Base-by-base conservation (phyloP, 2,113 vertebrate genomes). In the Orcinus orca region DNA sequence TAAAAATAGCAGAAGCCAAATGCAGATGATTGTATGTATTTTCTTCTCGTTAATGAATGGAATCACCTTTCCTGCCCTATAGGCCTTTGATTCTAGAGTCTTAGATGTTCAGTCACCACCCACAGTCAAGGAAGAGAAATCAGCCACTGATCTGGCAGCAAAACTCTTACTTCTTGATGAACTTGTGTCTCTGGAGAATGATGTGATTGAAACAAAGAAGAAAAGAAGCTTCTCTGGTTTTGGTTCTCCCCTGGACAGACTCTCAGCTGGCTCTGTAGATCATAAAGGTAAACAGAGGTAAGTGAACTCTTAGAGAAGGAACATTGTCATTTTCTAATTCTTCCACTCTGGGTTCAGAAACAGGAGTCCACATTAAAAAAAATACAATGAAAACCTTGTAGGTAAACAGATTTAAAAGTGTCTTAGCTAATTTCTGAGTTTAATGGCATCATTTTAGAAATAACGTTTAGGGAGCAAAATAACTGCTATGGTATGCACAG, bases 141-240 rank as follows among this genome's bases (percentile, higher is more conserved):
- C 98, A 8, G 96, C 98, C 74, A 96, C 97, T 20, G 98, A 96
- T 50, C 93, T 99, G 33, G 97, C 96, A 21, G 94, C 97, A 12
- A 99, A 99, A 90, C 97, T 99, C 14, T 90, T 99, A 50, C 98
- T 98, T 90, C 96, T 99, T 11, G 98, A 99, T 90, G 98, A 99
- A 44, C 96, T 99, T 93, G 98, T 98, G 38, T 98, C 98, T 95
- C 95, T 99, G 97, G 99, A 99, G 96, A 99, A 99, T 0, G 99
- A 99, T 0, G 99, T 99, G 92, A 99, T 98, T 0, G 99, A 99
- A 98, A 99, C 99, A 17, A 99, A 99, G 98, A 99, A 98, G 97
- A 99, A 99, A 97, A 99, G 99, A 94, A 99, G 99, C 82, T 99
- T 99, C 96, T 97, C 99, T 2, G 99, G 99, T 41, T 99, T 99